phyloP scores from a whole-genome alignment of 2,888 invertebrate species.

The Xestoiulus laeticollis region DNA sequence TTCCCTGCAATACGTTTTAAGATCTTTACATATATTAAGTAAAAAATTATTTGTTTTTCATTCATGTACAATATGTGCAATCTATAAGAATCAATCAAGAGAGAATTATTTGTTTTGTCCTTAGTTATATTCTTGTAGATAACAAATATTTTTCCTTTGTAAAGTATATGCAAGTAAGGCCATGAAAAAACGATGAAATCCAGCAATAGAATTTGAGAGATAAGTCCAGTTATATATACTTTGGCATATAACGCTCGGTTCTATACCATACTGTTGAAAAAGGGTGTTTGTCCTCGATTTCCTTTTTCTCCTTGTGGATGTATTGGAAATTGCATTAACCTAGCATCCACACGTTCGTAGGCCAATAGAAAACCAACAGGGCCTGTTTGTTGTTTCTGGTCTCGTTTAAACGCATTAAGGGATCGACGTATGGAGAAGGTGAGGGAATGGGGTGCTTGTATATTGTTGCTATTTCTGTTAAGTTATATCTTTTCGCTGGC shows the following conservation, averaged over 20 bases:
- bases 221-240: not conserved
- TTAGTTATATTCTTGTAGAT: too few relatives aligned
- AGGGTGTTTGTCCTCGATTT: not conserved
- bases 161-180: too few relatives aligned
- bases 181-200: not conserved
- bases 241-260: not conserved
- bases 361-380: slow-evolving; percentile 28
- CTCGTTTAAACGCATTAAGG: slow-evolving; percentile 29
- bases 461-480: slow-evolving; percentile 36
- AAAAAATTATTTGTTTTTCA: too few relatives aligned
- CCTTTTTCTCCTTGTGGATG: not conserved
- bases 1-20: too few relatives aligned
- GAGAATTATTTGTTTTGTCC: too few relatives aligned
- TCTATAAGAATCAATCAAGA: too few relatives aligned
- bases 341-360: not conserved
- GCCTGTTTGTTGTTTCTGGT: slow-evolving; percentile 1
- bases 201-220: not conserved
- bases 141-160: too few relatives aligned
- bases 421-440: not conserved
- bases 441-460: not conserved
- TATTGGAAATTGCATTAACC: slow-evolving; percentile 39
- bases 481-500: slow-evolving; percentile 31
- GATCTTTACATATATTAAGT: too few relatives aligned
- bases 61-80: too few relatives aligned
- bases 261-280: not conserved